Conservation (phyloP, 2,888 invertebrate genomes). For the Camponotus fellah region DNA sequence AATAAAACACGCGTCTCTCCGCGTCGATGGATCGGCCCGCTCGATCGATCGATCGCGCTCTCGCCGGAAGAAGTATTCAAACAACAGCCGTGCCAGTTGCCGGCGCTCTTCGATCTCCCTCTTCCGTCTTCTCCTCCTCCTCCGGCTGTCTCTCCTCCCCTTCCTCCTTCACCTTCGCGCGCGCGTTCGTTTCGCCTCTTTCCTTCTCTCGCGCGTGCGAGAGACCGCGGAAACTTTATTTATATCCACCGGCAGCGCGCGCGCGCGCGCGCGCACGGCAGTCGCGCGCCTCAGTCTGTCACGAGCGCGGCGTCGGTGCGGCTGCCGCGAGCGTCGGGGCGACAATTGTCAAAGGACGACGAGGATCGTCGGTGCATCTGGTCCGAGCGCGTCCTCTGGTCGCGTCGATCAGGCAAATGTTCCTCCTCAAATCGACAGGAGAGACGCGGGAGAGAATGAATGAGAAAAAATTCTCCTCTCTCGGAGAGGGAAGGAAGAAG, state of each 20-base stretch:
- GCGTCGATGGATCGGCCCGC: not conserved
- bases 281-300: constrained; percentile 68
- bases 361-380: not conserved
- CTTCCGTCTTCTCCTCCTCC: constrained; percentile 33
- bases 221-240: constrained; percentile 66
- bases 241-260: constrained; percentile 66
- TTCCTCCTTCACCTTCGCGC: constrained; percentile 5
- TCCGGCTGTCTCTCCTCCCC: not conserved
- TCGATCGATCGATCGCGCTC: not conserved
- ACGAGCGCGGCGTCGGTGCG: constrained; percentile 48
- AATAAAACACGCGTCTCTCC: not conserved
- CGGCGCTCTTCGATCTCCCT: constrained; percentile 36
- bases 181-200: constrained; percentile 47
- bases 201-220: constrained; percentile 53
- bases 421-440: not conserved
- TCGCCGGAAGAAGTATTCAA: constrained; percentile 38
- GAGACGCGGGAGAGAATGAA: not conserved
- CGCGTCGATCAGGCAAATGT: not conserved
- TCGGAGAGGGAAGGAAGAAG: not conserved
- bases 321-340: not conserved
- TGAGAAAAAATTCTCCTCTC: not conserved
- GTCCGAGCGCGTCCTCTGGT: not conserved
- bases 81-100: constrained; percentile 29
- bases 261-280: constrained; percentile 40
- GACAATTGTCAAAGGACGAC: constrained; percentile 8